A percentile compares a stretch with the other conserved stretches of the same genome.
Evolutionary conservation across 2,113 vertebrate genomes (phyloP).

Genomic region (Vulpes vulpes): DNA sequence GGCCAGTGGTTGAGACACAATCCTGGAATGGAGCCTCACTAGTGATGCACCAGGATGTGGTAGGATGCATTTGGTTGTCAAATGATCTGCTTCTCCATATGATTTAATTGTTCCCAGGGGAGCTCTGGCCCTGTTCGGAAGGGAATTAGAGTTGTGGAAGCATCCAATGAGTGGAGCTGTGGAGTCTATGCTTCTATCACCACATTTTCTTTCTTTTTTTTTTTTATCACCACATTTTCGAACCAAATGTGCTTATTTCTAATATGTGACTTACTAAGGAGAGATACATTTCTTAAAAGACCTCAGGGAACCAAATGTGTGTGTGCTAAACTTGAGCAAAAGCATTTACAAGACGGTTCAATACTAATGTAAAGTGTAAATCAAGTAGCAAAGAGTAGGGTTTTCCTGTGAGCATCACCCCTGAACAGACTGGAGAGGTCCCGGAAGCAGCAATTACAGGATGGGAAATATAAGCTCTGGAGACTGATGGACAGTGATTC

Average conservation of each 20-base stretch:
- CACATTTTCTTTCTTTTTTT: no score
- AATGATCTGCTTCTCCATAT: constrained; percentile 35
- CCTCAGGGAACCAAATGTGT: background rate
- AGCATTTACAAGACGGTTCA: background rate
- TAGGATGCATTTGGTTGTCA: background rate
- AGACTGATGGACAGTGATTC: background rate
- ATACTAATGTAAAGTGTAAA: background rate
- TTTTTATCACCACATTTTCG: background rate
- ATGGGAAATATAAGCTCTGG: background rate
- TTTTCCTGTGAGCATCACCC: background rate
- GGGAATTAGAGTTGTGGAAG: background rate
- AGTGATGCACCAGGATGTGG: background rate
- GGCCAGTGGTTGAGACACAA: constrained; percentile 45
- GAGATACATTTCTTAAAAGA: background rate
- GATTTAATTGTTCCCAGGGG: constrained; percentile 47
- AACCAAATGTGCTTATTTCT: background rate
- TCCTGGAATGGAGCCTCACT: background rate
- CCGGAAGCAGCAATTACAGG: background rate
- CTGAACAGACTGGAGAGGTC: background rate
- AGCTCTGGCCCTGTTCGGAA: background rate
- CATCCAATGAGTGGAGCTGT: background rate
- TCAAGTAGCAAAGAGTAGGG: background rate
- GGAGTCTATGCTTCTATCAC: background rate
- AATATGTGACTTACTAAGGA: background rate
- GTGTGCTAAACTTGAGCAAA: background rate